Conservation (phyloP, 2,797 vertebrate genomes). For the Poecilia velifera region DNA sequence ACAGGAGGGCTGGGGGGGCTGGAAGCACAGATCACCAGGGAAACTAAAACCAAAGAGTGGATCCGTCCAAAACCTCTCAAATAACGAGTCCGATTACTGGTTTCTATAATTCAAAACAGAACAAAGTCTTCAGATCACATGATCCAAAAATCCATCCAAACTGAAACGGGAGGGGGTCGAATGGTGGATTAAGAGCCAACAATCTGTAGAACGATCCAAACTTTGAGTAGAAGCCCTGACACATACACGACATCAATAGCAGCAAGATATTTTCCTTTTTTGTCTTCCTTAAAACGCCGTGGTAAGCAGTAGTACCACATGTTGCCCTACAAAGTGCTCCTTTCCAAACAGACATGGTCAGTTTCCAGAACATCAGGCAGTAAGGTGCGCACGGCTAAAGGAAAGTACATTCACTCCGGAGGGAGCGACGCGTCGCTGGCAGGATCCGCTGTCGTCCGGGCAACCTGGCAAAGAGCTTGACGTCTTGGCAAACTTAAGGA, state of each 20-base stretch:
- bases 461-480: constrained; percentile 37
- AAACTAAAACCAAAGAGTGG: constrained; percentile 12
- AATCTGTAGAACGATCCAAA: constrained; percentile 36
- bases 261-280: constrained; percentile 78
- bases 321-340: constrained; percentile 96
- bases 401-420: constrained; percentile 77
- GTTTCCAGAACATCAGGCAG: constrained; percentile 77
- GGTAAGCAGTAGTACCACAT: constrained; percentile 78
- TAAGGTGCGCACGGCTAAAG: constrained; percentile 82
- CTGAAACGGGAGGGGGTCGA: neutral
- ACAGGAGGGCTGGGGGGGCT: constrained; percentile 72
- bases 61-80: constrained; percentile 39
- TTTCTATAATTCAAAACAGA: constrained; percentile 19
- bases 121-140: constrained; percentile 15
- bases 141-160: constrained; percentile 26
- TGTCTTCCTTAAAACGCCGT: constrained; percentile 62
- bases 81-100: constrained; percentile 21
- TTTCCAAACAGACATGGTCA: constrained; percentile 82
- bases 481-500: constrained; percentile 49
- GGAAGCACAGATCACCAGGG: constrained; percentile 51
- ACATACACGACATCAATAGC: constrained; percentile 91
- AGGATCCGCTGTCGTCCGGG: constrained; percentile 45
- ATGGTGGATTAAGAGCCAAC: constrained; percentile 44
- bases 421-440: constrained; percentile 48
- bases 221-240: constrained; percentile 61